A percentile compares a stretch with the other conserved stretches of the same genome.
Evolutionary conservation across 1,140 invertebrate species (phyloP).

Genomic region (Drosophila carrolli): DNA sequence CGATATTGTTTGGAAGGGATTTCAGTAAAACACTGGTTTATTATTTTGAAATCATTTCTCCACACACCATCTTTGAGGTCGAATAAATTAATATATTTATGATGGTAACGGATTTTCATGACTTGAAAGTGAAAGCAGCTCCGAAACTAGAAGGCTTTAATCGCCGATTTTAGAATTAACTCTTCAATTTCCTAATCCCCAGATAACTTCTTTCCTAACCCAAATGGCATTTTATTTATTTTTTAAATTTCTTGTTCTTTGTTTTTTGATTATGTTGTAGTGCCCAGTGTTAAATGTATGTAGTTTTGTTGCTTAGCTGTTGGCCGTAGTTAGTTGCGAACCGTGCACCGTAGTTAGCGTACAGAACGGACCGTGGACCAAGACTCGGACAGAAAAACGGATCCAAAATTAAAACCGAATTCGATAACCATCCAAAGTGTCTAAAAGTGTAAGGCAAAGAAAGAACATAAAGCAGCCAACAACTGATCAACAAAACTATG

Average conservation of each 20-base stretch:
- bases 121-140: too few species aligned
- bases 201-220: slow-evolving; percentile 12
- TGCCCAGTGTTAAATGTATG: slow-evolving; percentile 54
- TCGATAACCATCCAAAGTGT: slow-evolving; percentile 2
- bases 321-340: slow-evolving; percentile 70
- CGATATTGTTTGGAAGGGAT: too few species aligned
- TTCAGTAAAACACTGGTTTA: too few species aligned
- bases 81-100: too few species aligned
- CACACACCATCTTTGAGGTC: too few species aligned
- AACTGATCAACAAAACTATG: slow-evolving; percentile 78
- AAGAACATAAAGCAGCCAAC: slow-evolving; percentile 48
- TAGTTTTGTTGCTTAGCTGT: slow-evolving; percentile 82
- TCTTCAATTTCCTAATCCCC: not conserved
- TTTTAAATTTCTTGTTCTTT: slow-evolving; percentile 40
- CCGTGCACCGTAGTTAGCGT: slow-evolving; percentile 57
- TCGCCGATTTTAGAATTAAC: not conserved
- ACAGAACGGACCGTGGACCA: slow-evolving; percentile 29
- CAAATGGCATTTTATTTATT: slow-evolving; percentile 1
- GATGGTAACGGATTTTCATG: too few species aligned
- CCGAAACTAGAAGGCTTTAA: not conserved
- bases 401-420: slow-evolving; percentile 3
- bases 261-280: slow-evolving; percentile 51
- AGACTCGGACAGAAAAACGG: slow-evolving; percentile 18
- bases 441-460: not conserved
- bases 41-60: too few species aligned